Evolutionary conservation across 2,888 invertebrate species (phyloP).

Genomic region (Mallateleia sp.): DNA sequence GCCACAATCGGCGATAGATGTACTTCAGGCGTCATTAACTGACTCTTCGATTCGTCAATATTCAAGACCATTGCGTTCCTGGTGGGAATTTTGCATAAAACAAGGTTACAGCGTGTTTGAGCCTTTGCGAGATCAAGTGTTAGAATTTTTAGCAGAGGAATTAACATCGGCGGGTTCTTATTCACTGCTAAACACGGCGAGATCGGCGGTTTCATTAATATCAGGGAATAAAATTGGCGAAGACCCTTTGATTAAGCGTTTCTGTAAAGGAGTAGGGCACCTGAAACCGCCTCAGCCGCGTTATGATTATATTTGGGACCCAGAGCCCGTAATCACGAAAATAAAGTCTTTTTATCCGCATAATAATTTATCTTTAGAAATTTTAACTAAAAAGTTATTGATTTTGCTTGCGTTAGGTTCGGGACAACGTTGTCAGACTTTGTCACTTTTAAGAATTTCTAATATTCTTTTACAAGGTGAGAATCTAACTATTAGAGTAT

Average conservation of each 20-base stretch:
- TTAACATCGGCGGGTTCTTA: neutral
- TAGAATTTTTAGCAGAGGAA: constrained; percentile 48
- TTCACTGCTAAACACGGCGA: neutral
- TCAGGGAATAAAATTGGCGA: neutral
- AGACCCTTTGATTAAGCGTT: neutral
- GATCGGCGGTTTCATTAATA: neutral
- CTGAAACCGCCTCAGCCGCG: constrained; percentile 64
- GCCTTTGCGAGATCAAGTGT: neutral
- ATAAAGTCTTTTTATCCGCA: constrained; percentile 18
- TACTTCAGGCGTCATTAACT: constrained; percentile 55
- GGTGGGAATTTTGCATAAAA: constrained; percentile 52
- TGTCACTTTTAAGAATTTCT: constrained; percentile 54
- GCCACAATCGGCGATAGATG: neutral
- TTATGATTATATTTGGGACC: constrained; percentile 79
- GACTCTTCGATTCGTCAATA: constrained; percentile 63
- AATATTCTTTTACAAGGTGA: constrained; percentile 41
- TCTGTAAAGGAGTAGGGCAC: neutral
- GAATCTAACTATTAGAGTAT: constrained; percentile 44
- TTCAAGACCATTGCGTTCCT: constrained; percentile 40
- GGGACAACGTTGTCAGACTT: constrained; percentile 74
- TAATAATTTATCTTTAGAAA: constrained; percentile 10
- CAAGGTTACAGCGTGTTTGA: constrained; percentile 13
- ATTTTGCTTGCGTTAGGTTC: constrained; percentile 69
- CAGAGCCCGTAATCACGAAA: constrained; percentile 73
- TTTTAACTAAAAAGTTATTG: constrained; percentile 58